Evolutionary conservation across 1,140 invertebrate genomes (phyloP), one percentile per base, ranked within the genome.

Genomic region (Pararge aegeria): DNA sequence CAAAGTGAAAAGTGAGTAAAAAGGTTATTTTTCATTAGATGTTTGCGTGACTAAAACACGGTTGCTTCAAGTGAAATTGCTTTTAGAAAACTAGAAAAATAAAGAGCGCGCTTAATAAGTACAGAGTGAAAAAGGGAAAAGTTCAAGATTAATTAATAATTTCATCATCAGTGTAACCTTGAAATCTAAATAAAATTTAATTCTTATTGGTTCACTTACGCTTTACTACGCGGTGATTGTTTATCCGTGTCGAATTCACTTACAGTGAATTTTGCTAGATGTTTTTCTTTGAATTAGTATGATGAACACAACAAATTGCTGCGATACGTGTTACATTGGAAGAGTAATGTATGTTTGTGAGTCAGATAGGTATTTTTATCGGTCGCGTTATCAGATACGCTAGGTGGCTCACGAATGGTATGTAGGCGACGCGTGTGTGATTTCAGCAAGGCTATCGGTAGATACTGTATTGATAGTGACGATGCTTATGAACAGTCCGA

Each of bases 341-440:
- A 55, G 34, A 29, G 18, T 27, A 20, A 58, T 60, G 54, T 58
- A 63, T 70, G 61, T 61, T 70, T 75, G 62, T 84, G 80, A 83
- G 67, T 83, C 78, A 83, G 69, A 71, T 60, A 64, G 57, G 65
- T 75, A 72, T 75, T 64, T 70, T 81, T 84, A 85, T 84, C 85
- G 54, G 52, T 15, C 51, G 49, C 63, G 68, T 87, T 88, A 84
- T 83, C 85, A 80, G 82, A 85, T 87, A 83, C 61, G 66, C 61
- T 61, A 64, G 61, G 62, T 63, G 55, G 60, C 44, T 66, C 65
- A 76, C 68, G 66, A 63, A 60, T 61, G 57, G 63, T 65, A 52
- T 48, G 50, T 44, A 58, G 58, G 60, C 48, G 63, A 58, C 62
- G 29, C 30, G 56, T 59, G 51, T 68, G 55, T 75, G 67, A 73